Evolutionary conservation across 2,797 vertebrate genomes (phyloP).

Genomic region (Semaprochilodus insignis): DNA sequence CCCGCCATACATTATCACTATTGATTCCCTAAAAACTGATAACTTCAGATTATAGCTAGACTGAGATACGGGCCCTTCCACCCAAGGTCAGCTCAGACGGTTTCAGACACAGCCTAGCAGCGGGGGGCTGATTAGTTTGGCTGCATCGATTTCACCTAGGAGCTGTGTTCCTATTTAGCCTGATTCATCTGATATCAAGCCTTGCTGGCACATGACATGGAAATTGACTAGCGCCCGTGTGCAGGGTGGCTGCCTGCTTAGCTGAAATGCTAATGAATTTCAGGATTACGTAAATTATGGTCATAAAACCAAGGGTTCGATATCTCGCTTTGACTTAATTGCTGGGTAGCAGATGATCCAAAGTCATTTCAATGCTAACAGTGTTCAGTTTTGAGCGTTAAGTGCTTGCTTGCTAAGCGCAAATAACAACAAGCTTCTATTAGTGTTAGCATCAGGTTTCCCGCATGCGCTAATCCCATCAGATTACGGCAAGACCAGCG

Average conservation of each 20-base stretch:
- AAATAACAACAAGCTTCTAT: constrained; percentile 35
- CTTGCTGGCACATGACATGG: constrained; percentile 30
- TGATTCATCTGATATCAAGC: constrained; percentile 50
- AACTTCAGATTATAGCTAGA: constrained; percentile 1
- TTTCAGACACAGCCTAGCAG: constrained; percentile 39
- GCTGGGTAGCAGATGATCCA: background rate
- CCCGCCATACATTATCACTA: background rate
- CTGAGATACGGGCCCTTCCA: constrained; percentile 34
- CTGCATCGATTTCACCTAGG: constrained; percentile 54
- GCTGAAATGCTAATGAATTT: constrained; percentile 14
- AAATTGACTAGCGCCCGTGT: constrained; percentile 30
- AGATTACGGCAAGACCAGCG: constrained; percentile 66
- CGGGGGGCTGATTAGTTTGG: constrained; percentile 50
- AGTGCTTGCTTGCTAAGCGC: constrained; percentile 19
- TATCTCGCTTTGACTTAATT: constrained; percentile 22
- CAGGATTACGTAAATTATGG: constrained; percentile 29
- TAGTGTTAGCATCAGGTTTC: constrained; percentile 60
- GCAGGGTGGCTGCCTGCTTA: constrained; percentile 8
- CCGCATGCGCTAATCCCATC: constrained; percentile 67
- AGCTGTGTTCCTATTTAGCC: constrained; percentile 46
- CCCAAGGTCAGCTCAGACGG: constrained; percentile 45
- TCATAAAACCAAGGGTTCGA: background rate
- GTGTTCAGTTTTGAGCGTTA: background rate
- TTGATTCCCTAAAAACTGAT: background rate
- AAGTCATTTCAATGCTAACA: background rate